phyloP scores from a whole-genome alignment of 2,797 vertebrate genomes.

The Arnoldichthys spilopterus region DNA sequence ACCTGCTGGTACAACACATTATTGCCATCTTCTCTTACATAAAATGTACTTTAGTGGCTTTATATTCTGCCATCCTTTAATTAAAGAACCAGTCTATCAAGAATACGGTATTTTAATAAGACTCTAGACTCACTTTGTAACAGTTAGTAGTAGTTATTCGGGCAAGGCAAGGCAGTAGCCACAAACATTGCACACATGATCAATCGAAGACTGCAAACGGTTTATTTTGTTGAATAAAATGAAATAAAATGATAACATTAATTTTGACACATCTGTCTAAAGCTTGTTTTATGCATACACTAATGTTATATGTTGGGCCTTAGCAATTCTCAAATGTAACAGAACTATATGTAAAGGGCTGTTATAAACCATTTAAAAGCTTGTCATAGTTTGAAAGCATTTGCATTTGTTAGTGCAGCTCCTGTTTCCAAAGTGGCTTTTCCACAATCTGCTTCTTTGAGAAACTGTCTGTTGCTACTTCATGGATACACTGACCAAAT shows the following conservation, averaged over 20 bases:
- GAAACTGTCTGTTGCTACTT: background rate
- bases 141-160: background rate
- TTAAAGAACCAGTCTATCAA: too few species aligned
- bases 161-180: background rate
- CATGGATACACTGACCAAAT: background rate
- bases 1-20: conserved; percentile 68
- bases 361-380: background rate
- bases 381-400: background rate
- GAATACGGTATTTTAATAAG: too few species aligned
- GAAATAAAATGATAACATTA: background rate
- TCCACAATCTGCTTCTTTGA: background rate
- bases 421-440: background rate
- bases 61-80: background rate
- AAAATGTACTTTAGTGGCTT: background rate
- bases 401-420: background rate
- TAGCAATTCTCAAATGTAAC: background rate
- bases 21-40: background rate
- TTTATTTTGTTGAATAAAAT: too few species aligned
- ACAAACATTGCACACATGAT: background rate
- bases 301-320: background rate
- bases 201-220: background rate
- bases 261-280: background rate
- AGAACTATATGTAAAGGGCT: background rate
- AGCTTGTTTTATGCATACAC: background rate
- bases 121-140: too few species aligned